Percentiles rank a stretch among this genome's conserved stretches.
Evolutionary conservation across 2,113 vertebrate species (phyloP).

Genomic region (Mobula birostris): DNA sequence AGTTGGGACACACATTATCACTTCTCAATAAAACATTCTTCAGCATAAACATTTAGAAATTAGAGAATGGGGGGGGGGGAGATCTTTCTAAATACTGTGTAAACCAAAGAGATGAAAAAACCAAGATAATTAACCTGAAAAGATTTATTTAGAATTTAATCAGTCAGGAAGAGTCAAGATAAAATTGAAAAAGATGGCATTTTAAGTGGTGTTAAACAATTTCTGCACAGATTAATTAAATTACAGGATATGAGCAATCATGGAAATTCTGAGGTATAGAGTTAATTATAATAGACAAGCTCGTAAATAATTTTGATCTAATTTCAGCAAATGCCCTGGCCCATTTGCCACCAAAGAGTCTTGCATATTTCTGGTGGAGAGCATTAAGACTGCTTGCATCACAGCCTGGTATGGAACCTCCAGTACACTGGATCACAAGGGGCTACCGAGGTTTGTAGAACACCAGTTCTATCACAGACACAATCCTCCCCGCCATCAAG

Average conservation of each 20-base stretch:
- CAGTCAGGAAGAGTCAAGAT: slow-evolving; percentile 39
- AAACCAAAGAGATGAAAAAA: not conserved
- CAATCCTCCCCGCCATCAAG: no score
- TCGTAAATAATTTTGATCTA: not conserved
- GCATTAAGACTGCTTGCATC: no score
- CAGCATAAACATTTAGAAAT: not conserved
- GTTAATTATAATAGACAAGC: slow-evolving; percentile 35
- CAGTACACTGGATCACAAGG: no score
- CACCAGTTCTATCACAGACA: no score
- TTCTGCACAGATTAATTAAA: slow-evolving; percentile 41
- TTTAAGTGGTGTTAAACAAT: slow-evolving; percentile 43
- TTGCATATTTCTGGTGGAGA: no score
- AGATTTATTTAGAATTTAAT: slow-evolving; percentile 46
- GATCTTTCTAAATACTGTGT: not conserved
- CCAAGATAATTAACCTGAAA: not conserved
- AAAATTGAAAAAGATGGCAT: slow-evolving; percentile 43
- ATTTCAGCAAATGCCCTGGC: not conserved
- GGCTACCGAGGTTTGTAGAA: no score
- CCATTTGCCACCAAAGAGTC: not conserved
- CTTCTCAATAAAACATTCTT: not conserved
- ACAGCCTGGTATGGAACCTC: no score
- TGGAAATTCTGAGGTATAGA: slow-evolving; percentile 44
- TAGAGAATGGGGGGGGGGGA: no score
- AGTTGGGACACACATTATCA: not conserved
- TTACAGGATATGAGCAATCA: slow-evolving; percentile 39